phyloP scores from a whole-genome alignment of 2,113 vertebrate species.

The Ceyx cyanopectus region DNA sequence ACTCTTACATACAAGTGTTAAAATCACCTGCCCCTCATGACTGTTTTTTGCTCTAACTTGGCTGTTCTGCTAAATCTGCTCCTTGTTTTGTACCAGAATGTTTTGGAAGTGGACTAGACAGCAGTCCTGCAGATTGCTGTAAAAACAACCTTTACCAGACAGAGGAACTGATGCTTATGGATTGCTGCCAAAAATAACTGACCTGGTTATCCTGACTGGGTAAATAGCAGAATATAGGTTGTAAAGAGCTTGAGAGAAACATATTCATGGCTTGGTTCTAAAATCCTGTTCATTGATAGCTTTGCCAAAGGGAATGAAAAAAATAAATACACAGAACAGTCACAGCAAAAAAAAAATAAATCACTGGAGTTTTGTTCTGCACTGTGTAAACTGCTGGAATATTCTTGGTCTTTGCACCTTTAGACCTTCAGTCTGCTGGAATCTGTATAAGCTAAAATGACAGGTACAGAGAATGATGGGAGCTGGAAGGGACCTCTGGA shows the following conservation, averaged over 20 bases:
- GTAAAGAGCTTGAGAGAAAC: slow-evolving; percentile 1
- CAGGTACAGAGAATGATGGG: too few relatives aligned
- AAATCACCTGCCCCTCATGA: not conserved
- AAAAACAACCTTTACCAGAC: slow-evolving; percentile 44
- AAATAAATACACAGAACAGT: slow-evolving; percentile 9
- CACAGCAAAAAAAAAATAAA: not conserved
- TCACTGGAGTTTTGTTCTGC: not conserved
- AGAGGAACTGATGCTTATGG: slow-evolving; percentile 50
- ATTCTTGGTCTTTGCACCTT: not conserved
- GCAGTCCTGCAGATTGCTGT: not conserved
- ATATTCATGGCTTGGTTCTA: slow-evolving; percentile 30
- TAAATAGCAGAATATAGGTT: slow-evolving; percentile 19
- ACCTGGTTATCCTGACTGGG: slow-evolving; percentile 19
- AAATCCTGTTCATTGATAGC: slow-evolving; percentile 29
- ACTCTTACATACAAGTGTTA: not conserved
- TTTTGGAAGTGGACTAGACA: slow-evolving; percentile 56
- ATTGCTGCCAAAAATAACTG: slow-evolving; percentile 54
- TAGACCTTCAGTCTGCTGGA: not conserved
- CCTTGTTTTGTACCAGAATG: slow-evolving; percentile 44
- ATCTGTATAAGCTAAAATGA: not conserved
- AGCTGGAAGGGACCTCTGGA: too few relatives aligned
- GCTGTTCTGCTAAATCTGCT: slow-evolving; percentile 43
- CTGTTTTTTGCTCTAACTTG: not conserved
- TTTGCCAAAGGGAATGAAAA: slow-evolving; percentile 23
- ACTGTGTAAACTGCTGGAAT: not conserved